A percentile compares a stretch with the other conserved stretches of the same genome.
phyloP scores from a whole-genome alignment of 64 coral and sea anemone genomes.

The Astreopora myriophthalma region DNA sequence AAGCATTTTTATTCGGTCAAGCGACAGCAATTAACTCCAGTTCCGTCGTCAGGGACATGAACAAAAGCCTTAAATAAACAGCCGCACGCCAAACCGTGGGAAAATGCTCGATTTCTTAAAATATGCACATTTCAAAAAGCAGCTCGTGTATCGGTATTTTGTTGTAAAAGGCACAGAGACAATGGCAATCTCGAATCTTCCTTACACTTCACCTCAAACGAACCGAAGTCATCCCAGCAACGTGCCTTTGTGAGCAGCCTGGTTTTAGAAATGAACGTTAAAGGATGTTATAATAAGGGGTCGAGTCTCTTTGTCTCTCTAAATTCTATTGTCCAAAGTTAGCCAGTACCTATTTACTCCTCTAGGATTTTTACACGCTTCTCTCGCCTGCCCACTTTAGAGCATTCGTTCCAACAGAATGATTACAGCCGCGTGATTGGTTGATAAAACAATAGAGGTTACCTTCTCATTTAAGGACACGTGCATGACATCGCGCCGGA shows the following conservation, averaged over 20 bases:
- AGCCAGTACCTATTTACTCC: constrained; percentile 54
- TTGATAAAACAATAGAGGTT: constrained; percentile 34
- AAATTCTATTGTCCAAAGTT: constrained; percentile 40
- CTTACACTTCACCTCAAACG: background rate
- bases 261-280: constrained; percentile 36
- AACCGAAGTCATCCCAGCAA: background rate
- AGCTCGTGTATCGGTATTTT: constrained; percentile 4
- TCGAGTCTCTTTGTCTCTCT: constrained; percentile 45
- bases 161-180: background rate
- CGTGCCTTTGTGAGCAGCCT: background rate
- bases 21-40: background rate
- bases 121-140: constrained; percentile 22
- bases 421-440: constrained; percentile 36
- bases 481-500: constrained; percentile 65
- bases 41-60: background rate
- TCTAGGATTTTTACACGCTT: constrained; percentile 68
- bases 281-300: background rate
- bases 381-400: constrained; percentile 58
- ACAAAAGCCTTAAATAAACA: constrained; percentile 31
- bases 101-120: constrained; percentile 27
- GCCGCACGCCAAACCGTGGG: constrained; percentile 7
- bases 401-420: constrained; percentile 36
- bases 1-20: constrained; percentile 11
- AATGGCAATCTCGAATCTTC: background rate
- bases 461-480: constrained; percentile 51